These are phyloP conservation scores for Sebastolobus alascanus DNA, from an alignment of 2,797 vertebrate genomes.

Conservation along the genomic window DNA sequence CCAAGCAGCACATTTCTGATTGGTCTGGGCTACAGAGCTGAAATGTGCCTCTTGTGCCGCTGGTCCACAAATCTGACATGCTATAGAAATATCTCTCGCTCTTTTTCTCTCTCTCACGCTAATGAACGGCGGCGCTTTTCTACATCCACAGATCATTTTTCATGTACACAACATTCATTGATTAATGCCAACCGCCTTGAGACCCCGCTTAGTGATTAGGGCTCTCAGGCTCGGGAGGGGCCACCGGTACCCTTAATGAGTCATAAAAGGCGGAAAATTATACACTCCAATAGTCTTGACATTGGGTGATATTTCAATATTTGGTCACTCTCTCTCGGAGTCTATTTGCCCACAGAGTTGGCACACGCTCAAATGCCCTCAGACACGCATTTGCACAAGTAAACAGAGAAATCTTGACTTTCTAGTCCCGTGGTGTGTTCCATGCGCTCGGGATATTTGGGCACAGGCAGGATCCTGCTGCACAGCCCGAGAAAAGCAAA, in stretches of 20 bases:
- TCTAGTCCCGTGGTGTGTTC: conserved; percentile 64
- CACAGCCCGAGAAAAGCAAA: conserved; percentile 75
- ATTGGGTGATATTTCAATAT: conserved; percentile 77
- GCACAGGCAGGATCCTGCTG: conserved; percentile 63
- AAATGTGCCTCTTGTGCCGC: conserved; percentile 67
- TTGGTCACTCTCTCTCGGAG: conserved; percentile 67
- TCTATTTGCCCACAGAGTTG: conserved; percentile 73
- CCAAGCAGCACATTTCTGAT: conserved; percentile 72
- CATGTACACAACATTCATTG: conserved; percentile 61
- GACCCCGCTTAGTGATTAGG: conserved; percentile 66
- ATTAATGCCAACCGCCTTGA: conserved; percentile 65
- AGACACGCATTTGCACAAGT: conserved; percentile 69
- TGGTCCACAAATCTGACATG: conserved; percentile 51
- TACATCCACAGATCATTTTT: conserved; percentile 64
- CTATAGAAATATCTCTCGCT: conserved; percentile 25
- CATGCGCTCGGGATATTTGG: conserved; percentile 70
- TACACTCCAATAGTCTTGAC: conserved; percentile 64
- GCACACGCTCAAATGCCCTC: conserved; percentile 57
- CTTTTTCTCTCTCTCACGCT: conserved; percentile 24
- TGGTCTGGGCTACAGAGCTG: conserved; percentile 65
- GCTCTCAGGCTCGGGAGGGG: conserved; percentile 63
- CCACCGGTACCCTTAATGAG: conserved; percentile 65
- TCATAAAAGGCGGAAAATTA: conserved; percentile 72
- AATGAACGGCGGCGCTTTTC: conserved; percentile 58
- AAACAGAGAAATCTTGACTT: conserved; percentile 77